Base-by-base conservation (phyloP, 2,888 invertebrate genomes). In the Phyllotreta striolata region DNA sequence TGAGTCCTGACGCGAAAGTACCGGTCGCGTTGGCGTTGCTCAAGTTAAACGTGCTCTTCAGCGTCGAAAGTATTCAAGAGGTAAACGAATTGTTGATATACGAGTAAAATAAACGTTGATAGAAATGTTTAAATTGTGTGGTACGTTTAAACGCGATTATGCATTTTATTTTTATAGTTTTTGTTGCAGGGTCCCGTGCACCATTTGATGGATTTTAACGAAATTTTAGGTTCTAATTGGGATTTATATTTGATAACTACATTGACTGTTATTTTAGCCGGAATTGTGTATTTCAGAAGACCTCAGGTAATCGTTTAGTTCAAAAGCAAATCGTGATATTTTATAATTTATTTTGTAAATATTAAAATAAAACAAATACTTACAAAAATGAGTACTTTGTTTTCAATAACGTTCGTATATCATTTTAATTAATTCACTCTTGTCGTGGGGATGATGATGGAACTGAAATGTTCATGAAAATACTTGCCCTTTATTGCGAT, bases 11-110 rank as follows among this genome's bases (percentile, higher is more conserved):
- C 81, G 98, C 98, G 0, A 91, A 93, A 76, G 90, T 98, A 62
- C 98, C 98, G 1, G 96, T 96, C 1, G 91, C 94, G 0, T 83
- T 98, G 24, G 98, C 98, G 0, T 84, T 98, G 13, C 85, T 93
- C 44, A 93, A 96, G 75, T 85, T 98, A 3, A 91, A 90, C 70
- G 74, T 94, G 34, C 81, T 93, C 57, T 91, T 92, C 71, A 87
- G 89, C 66, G 71, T 91, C 54, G 91, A 92, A 73, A 88, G 88
- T 68, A 78, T 92, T 46, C 88, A 89, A 79, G 91, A 92, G 81
- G 91, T 93, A 79, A 83, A 80, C 14, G 10, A 10, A 7, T 10
- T 49, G 49, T 14, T 49, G 24, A 8, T 49, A 12, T 34, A 13
- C 9, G 6, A 12, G 43, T 43, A 44, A 14, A 44, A n/a, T 44